Percentiles rank a stretch among this genome's conserved stretches.
phyloP scores from a whole-genome alignment of 2,888 invertebrate species.

The Halictus ligatus region DNA sequence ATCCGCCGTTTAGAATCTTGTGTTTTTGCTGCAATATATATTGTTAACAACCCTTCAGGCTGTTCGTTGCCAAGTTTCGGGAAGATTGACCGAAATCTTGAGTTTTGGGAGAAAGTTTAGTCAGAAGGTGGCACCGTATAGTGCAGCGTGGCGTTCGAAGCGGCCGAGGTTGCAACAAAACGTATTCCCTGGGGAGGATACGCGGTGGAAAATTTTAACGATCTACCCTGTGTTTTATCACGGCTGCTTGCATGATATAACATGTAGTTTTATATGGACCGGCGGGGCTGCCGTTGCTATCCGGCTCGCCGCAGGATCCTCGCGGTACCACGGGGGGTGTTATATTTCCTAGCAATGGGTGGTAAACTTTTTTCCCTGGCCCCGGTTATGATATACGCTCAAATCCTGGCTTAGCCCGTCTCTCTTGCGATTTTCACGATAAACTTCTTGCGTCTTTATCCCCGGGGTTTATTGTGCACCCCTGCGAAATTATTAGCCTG shows the following conservation, averaged over 20 bases:
- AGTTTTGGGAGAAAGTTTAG: background rate
- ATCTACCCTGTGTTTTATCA: constrained; percentile 63
- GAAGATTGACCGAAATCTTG: background rate
- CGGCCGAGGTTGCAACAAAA: background rate
- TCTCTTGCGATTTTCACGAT: constrained; percentile 55
- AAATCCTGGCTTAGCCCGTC: constrained; percentile 49
- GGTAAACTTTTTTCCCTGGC: constrained; percentile 63
- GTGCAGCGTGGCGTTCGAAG: background rate
- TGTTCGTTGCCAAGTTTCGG: background rate
- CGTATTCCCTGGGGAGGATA: constrained; percentile 3
- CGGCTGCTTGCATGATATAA: constrained; percentile 67
- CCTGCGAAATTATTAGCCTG: constrained; percentile 51
- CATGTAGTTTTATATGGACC: constrained; percentile 63
- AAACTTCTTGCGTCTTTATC: constrained; percentile 45
- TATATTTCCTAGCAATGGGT: constrained; percentile 70
- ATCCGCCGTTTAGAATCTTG: background rate
- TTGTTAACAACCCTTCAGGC: background rate
- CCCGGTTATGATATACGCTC: constrained; percentile 59
- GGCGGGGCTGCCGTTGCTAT: constrained; percentile 35
- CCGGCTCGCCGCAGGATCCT: constrained; percentile 54
- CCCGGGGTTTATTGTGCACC: constrained; percentile 52
- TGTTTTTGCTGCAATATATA: background rate
- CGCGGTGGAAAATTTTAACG: constrained; percentile 52
- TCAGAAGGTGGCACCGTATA: background rate
- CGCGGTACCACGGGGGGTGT: constrained; percentile 59